Percentiles rank a stretch among this genome's conserved stretches.
Conservation (phyloP, 2,113 vertebrate genomes). For the Ranitomeya imitator region DNA sequence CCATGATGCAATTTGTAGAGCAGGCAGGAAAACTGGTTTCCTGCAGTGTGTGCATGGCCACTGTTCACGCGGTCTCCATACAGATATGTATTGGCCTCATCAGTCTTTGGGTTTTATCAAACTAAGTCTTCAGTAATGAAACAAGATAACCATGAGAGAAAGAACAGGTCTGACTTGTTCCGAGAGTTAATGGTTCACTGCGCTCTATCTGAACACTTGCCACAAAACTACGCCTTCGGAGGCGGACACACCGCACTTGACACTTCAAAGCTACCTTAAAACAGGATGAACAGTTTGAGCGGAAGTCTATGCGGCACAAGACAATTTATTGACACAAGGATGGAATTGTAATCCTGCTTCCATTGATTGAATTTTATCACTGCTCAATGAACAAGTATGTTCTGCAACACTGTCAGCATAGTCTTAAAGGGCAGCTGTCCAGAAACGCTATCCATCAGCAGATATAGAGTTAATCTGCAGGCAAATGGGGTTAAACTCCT, state of each 20-base stretch:
- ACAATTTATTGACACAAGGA: conserved; percentile 7
- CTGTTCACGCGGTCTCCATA: background rate
- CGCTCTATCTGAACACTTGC: conserved; percentile 27
- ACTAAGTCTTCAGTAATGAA: conserved; percentile 7
- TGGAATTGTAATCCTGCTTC: background rate
- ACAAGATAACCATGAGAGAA: conserved; percentile 17
- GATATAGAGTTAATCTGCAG: too few species aligned
- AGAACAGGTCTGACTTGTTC: conserved; percentile 46
- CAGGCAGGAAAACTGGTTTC: conserved; percentile 15
- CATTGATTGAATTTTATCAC: background rate
- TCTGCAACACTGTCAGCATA: background rate
- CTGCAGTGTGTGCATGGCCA: background rate
- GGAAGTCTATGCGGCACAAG: background rate
- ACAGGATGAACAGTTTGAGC: background rate
- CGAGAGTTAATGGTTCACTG: conserved; percentile 28
- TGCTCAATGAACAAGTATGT: background rate
- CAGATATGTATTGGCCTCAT: background rate
- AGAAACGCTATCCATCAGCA: too few species aligned
- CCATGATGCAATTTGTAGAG: conserved; percentile 12
- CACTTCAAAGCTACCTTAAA: background rate
- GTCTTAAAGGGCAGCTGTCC: too few species aligned
- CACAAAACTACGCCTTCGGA: background rate
- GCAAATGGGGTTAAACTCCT: too few species aligned
- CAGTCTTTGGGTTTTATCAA: background rate
- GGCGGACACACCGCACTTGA: background rate